Base-by-base conservation (phyloP, 1,140 invertebrate genomes). In the Venustaconcha ellipsiformis region DNA sequence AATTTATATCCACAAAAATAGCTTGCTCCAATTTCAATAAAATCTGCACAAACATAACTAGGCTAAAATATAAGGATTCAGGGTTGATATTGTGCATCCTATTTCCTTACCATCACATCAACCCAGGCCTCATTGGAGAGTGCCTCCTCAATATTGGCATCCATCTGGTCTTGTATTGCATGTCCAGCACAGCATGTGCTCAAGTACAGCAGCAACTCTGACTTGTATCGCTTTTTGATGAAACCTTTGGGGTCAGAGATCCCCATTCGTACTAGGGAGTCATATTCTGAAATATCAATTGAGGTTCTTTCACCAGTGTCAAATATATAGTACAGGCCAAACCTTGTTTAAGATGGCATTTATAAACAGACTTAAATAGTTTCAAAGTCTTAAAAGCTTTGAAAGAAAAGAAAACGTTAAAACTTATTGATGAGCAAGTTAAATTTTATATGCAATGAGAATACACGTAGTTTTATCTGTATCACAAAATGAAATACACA, bases 81-180 rank as follows among this genome's bases (percentile, higher is more conserved):
- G 11, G 37, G 37, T 48, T 8, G 37, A 48, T 48, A 48, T 11
- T 48, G 37, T 48, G 37, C 11, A 48, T 48, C 37, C 37, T 48
- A 8, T 48, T 8, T 48, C 68, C 83, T 80, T 82, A 92, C 92
- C 83, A 89, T 87, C 15, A 98, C 91, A 91, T 99, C 96, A 15
- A 96, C 90, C 90, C 94, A 97, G 57, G 92, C 92, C 81, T 93
- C 94, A 56, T 93, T 93, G 15, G 92, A 88, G 77, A 95, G 92
- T 73, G 94, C 94, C 88, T 98, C 97, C 83, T 98, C 96, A 13
- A 98, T 91, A 73, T 95, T 94, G 18, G 93, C 94, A 84, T 96
- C 94, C 18, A 97, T 90, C 89, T 96, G 94, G 83, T 95, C 94
- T 63, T 94, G 92, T 68, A 97, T 91, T 67, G 91, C 90, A 78